phyloP scores from a whole-genome alignment of 2,113 vertebrate species.

The Elephantulus edwardii region DNA sequence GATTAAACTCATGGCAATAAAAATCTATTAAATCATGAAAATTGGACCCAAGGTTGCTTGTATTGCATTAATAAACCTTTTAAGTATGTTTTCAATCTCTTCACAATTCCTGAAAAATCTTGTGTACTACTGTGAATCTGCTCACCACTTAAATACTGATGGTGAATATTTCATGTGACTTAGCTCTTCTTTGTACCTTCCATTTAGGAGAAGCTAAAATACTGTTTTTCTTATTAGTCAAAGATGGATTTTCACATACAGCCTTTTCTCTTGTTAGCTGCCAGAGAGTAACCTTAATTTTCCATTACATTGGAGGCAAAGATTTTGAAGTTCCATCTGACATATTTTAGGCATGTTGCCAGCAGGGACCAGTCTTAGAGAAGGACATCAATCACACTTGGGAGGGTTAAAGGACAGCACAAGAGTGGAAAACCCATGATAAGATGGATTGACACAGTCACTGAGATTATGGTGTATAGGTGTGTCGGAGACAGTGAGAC shows the following conservation, averaged over 20 bases:
- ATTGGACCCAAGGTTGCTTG: constrained; percentile 73
- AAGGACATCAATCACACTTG: too few species aligned
- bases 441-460: too few species aligned
- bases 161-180: constrained; percentile 83
- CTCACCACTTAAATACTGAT: constrained; percentile 76
- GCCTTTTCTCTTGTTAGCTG: constrained; percentile 25
- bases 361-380: too few species aligned
- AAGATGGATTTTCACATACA: constrained; percentile 67
- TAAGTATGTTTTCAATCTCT: constrained; percentile 82
- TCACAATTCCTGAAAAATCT: constrained; percentile 81
- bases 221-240: constrained; percentile 73
- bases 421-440: too few species aligned
- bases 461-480: too few species aligned
- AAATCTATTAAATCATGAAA: constrained; percentile 82
- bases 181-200: constrained; percentile 71
- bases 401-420: too few species aligned
- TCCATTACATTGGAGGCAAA: too few species aligned
- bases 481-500: too few species aligned
- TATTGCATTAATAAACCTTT: constrained; percentile 86
- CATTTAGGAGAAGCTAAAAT: constrained; percentile 51
- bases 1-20: constrained; percentile 84
- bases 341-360: too few species aligned
- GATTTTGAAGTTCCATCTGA: too few species aligned
- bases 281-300: constrained; percentile 59
- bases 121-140: constrained; percentile 78